Evolutionary conservation across 2,113 vertebrate genomes (phyloP).

Genomic region (Clinocottus analis): DNA sequence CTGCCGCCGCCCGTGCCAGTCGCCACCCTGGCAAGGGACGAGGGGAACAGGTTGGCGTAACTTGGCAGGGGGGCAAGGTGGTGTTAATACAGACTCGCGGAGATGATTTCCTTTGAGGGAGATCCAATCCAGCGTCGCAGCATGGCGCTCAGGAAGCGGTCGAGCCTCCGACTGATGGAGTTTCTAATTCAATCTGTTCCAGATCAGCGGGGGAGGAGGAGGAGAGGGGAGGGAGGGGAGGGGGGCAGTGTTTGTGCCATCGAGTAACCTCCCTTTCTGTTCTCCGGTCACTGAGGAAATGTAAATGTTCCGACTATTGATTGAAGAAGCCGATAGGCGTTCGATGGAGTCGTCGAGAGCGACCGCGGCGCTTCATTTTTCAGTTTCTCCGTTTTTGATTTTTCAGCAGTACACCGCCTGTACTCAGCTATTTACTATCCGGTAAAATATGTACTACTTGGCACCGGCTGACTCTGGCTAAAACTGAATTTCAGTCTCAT

Average conservation of each 20-base stretch:
- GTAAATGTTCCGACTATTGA: slow-evolving; percentile 40
- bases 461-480: slow-evolving; percentile 14
- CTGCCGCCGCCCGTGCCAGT: slow-evolving; percentile 55
- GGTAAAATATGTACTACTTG: slow-evolving; percentile 20
- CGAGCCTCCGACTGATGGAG: slow-evolving; percentile 63
- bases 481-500: slow-evolving; percentile 34
- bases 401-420: background rate
- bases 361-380: background rate
- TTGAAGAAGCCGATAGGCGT: slow-evolving; percentile 32
- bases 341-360: slow-evolving; percentile 23
- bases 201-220: slow-evolving; percentile 36
- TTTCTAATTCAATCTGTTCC: slow-evolving; percentile 78
- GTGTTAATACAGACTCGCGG: slow-evolving; percentile 71
- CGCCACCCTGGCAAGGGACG: slow-evolving; percentile 56
- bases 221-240: slow-evolving; percentile 20
- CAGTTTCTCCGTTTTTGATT: background rate
- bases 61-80: slow-evolving; percentile 52
- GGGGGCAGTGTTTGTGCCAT: slow-evolving; percentile 35
- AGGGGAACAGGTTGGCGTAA: slow-evolving; percentile 58
- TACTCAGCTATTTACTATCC: slow-evolving; percentile 1
- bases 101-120: slow-evolving; percentile 75
- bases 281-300: slow-evolving; percentile 52
- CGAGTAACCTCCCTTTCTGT: slow-evolving; percentile 43
- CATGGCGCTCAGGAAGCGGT: slow-evolving; percentile 59
- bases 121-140: slow-evolving; percentile 72